Evolutionary conservation across 2,113 vertebrate species (phyloP).

Genomic region (Nettapus auritus): DNA sequence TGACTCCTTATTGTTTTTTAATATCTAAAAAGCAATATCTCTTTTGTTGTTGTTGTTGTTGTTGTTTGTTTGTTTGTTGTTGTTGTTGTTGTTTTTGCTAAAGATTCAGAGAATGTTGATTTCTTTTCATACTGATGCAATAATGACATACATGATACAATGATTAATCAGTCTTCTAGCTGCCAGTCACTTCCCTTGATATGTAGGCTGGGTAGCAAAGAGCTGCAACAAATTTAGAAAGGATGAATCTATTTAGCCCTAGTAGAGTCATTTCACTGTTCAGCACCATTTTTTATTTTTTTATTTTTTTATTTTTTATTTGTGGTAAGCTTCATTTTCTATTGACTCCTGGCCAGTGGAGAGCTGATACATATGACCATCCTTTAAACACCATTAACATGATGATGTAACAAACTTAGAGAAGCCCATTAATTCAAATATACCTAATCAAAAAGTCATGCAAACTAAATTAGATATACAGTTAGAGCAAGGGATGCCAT

Average conservation of each 20-base stretch:
- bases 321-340: background rate
- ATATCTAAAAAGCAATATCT: background rate
- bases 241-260: background rate
- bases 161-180: background rate
- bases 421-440: conserved; percentile 48
- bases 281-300: background rate
- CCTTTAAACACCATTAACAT: conserved; percentile 24
- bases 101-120: background rate
- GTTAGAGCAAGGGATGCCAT: conserved; percentile 55
- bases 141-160: background rate
- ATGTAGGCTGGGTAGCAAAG: background rate
- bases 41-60: background rate
- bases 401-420: background rate
- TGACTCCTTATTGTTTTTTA: background rate
- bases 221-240: background rate
- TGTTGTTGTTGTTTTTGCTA: background rate
- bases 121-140: background rate
- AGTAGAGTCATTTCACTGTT: background rate
- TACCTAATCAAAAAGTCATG: conserved; percentile 35
- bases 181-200: background rate
- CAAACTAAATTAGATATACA: conserved; percentile 46
- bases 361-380: background rate
- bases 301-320: background rate
- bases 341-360: background rate
- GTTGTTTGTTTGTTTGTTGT: no score